These are phyloP conservation scores for Pithys albifrons DNA, from an alignment of 2,113 vertebrate genomes.

Conservation along the genomic window DNA sequence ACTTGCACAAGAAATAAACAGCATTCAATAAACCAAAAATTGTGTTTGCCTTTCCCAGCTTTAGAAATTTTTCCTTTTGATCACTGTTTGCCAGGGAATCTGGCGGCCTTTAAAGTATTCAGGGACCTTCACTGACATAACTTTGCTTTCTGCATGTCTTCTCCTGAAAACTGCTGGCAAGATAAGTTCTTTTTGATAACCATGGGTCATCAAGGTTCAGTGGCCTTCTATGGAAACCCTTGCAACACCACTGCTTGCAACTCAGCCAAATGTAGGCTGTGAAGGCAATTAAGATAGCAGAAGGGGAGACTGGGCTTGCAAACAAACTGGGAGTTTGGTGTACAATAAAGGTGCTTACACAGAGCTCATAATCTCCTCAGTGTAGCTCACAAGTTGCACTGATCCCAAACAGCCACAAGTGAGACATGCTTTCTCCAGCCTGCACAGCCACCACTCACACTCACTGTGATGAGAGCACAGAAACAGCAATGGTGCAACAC, in stretches of 20 bases:
- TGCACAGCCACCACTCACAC: accelerated
- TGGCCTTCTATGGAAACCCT: background rate
- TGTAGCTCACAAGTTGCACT: background rate
- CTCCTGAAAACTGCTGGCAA: background rate
- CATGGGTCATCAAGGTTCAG: background rate
- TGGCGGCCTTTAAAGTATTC: background rate
- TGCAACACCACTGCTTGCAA: conserved; percentile 7
- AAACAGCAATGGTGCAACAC: background rate
- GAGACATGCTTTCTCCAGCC: background rate
- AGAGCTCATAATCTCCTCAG: background rate
- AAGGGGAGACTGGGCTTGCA: background rate
- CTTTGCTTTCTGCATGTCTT: background rate
- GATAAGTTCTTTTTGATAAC: conserved; percentile 21
- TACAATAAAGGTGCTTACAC: background rate
- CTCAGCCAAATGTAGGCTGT: background rate
- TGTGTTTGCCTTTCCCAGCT: background rate
- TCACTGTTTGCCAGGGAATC: conserved; percentile 7
- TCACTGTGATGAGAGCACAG: accelerated
- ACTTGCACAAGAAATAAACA: conserved; percentile 14
- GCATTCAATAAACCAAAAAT: background rate
- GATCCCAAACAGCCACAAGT: background rate
- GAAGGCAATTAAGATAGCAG: conserved; percentile 1
- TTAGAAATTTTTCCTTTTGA: conserved; percentile 10
- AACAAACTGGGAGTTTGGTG: background rate
- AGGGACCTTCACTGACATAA: background rate